Base-by-base conservation (phyloP, 2,113 vertebrate species). In the Acanthisitta chloris region DNA sequence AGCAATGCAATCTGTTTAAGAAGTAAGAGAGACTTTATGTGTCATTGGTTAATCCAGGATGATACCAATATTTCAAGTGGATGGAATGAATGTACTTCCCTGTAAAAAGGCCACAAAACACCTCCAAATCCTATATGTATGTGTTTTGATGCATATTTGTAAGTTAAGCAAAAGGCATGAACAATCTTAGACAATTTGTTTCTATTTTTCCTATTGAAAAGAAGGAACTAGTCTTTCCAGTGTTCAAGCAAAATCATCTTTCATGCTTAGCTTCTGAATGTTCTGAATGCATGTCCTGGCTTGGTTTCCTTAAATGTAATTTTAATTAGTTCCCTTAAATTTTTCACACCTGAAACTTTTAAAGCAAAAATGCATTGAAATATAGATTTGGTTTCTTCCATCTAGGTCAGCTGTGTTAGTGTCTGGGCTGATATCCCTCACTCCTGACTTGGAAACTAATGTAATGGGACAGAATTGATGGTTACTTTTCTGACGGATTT, bases 401-500 rank as follows among this genome's bases (percentile, higher is more conserved):
- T 92, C 40, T 88, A 88, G 88, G 91, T 90, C 86, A 94, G 31
- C 43, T 92, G 24, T 51, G 36, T 40, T 72, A 48, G 11, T 49
- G 40, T 55, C 82, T 92, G 25, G 45, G 62, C 17, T 59, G 45
- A 59, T 94, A 72, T 61, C 17, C 15, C 48, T 90, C 31, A n/a
- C 19, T 85, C 24, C n/a, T 92, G 66, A 59, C 40, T 69, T 82
- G 36, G 33, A 90, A 86, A 57, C 7, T 69, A 64, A 90, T 59
- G 34, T 20, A 66, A 52, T 43, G 25, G 40, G 79, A 88, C 82
- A 86, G 66, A 80, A 69, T 17, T 82, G 46, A 77, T 57, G 66
- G 54, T 40, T 92, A 88, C 40, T 88, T 77, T 86, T 86, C 54
- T 83, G 88, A 83, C 59, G 54, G 42, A 82, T 92, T 90, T 92